Percentiles rank a stretch among this genome's conserved stretches.
Evolutionary conservation across 2,888 invertebrate species (phyloP).

Genomic region (Pseudococcus viburni): DNA sequence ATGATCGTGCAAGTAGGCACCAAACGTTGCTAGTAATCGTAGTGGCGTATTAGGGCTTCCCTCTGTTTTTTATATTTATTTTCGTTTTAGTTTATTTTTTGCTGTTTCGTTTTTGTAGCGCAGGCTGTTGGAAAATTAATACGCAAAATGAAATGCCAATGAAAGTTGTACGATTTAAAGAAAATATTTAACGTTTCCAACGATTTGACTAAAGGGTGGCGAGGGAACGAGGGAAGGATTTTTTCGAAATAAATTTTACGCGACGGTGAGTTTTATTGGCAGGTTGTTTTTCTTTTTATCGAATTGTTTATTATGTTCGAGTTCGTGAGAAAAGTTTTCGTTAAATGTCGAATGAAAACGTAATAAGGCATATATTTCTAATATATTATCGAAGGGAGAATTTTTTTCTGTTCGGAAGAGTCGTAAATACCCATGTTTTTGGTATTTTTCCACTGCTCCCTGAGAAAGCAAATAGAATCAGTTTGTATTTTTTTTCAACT

Average conservation of each 20-base stretch:
- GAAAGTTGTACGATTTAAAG: constrained; percentile 9
- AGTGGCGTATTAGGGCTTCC: not conserved
- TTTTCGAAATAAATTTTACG: not conserved
- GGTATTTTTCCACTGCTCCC: too few species aligned
- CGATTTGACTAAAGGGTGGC: not conserved
- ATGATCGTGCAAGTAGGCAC: not conserved
- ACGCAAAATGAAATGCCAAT: not conserved
- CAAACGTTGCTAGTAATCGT: not conserved
- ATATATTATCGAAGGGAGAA: too few species aligned
- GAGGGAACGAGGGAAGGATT: not conserved
- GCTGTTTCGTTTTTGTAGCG: not conserved
- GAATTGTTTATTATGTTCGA: not conserved
- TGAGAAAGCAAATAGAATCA: too few species aligned
- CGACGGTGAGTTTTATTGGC: not conserved
- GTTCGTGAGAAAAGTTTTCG: not conserved
- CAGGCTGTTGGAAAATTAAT: not conserved
- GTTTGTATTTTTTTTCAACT: too few species aligned
- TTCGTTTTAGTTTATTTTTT: not conserved
- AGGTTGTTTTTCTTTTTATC: constrained; percentile 22
- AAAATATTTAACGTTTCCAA: constrained; percentile 26
- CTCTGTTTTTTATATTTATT: not conserved
- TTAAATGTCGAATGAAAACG: not conserved
- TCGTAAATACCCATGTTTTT: too few species aligned
- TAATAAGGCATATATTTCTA: too few species aligned
- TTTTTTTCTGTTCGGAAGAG: too few species aligned